phyloP scores from a whole-genome alignment of 2,113 vertebrate species.

The Platycercus adscitus region DNA sequence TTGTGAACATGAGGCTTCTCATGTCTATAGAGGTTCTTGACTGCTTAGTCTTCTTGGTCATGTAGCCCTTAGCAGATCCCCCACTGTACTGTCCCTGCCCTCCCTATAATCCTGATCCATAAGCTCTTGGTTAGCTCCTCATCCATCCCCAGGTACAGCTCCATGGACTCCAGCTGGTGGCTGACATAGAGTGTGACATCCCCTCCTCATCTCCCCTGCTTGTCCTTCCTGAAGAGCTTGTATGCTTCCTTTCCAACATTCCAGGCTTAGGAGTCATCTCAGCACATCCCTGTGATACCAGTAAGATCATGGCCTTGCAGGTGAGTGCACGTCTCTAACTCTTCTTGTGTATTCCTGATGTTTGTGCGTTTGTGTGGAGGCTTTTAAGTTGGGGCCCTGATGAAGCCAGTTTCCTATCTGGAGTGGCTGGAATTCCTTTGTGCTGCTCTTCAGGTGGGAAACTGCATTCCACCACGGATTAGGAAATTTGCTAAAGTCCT shows the following conservation, averaged over 20 bases:
- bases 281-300: neutral
- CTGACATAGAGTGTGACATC: neutral
- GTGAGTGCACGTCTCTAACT: neutral
- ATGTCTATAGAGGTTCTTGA: neutral
- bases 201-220: neutral
- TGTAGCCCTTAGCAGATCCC: neutral
- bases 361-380: neutral
- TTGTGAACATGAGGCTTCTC: neutral
- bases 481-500: neutral
- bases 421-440: neutral
- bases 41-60: neutral
- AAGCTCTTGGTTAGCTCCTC: neutral
- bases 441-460: neutral
- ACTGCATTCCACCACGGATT: neutral
- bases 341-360: neutral
- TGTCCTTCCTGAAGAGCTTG: neutral
- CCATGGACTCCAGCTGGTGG: neutral
- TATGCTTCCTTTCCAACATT: neutral
- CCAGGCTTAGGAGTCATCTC: neutral
- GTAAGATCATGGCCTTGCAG: neutral
- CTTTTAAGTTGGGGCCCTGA: neutral
- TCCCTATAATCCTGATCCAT: neutral
- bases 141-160: neutral
- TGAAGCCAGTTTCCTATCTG: neutral
- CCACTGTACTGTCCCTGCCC: neutral